Conservation (phyloP, 2,797 vertebrate species). For the Poeciliopsis infans region DNA sequence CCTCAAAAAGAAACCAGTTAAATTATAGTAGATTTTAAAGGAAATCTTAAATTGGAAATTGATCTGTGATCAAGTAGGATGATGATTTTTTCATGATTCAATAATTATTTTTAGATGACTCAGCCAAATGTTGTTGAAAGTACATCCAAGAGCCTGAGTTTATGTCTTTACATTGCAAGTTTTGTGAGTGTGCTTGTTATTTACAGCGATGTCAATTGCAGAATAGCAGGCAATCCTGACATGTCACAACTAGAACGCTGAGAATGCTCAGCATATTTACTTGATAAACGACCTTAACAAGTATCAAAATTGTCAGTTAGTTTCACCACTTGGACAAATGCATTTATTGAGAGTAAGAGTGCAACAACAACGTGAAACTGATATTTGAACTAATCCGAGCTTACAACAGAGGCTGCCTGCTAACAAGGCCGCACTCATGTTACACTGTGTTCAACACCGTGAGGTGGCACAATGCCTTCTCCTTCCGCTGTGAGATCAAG, state of each 20-base stretch:
- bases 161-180: not conserved
- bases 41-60: not conserved
- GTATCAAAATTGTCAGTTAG: conserved; percentile 10
- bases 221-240: conserved; percentile 17
- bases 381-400: conserved; percentile 24
- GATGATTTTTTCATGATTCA: not conserved
- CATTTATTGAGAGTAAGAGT: conserved; percentile 18
- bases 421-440: conserved; percentile 38
- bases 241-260: conserved; percentile 1
- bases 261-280: not conserved
- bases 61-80: not conserved
- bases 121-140: not conserved
- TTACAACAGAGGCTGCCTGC: conserved; percentile 5
- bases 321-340: conserved; percentile 14
- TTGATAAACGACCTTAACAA: conserved; percentile 13
- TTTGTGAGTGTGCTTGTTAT: conserved; percentile 4
- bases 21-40: not conserved
- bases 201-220: conserved; percentile 1
- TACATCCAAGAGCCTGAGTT: not conserved
- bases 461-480: conserved; percentile 15
- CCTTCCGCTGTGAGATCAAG: conserved; percentile 28
- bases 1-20: not conserved
- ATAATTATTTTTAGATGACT: not conserved
- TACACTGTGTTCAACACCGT: conserved; percentile 36
- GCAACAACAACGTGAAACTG: conserved; percentile 12